Base-by-base conservation (phyloP, 2,113 vertebrate genomes). In the Chrysochloris asiatica region DNA sequence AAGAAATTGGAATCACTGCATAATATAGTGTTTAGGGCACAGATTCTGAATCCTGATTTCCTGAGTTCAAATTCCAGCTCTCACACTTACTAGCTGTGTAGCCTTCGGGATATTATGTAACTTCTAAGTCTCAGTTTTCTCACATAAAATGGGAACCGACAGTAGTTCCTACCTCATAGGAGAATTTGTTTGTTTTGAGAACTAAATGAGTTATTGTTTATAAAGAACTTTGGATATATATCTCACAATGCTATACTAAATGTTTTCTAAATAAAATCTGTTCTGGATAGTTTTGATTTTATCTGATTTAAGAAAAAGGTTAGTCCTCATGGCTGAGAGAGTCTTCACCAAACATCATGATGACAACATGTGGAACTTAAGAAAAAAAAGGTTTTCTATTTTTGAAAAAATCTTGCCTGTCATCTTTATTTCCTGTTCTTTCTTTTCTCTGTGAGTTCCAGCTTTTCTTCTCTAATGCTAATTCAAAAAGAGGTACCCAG, bases 241-340 rank as follows among this genome's bases (percentile, higher is more conserved):
- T 71, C 33, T 47, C 24, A 80, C 5, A 83, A n/a, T 6, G 41
- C 45, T 61, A 59, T 33, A 21, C 22, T 19, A 24, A 92, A 73
- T 72, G 36, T 83, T 48, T 95, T 50, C 48, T 87, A 89, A 93
- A 83, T 90, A 85, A 89, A 76, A 65, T 76, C 28, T 59, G 8
- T 79, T 59, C 41, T 83, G 63, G 21, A 90, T 47, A 88, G 65
- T 65, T 89, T 48, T 85, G 48, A 47, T 88, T 69, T 89, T 54
- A 82, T 63, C 80, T 81, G 76, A 94, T 63, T 84, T 81, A 95
- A 77, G 36, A 88, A 73, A 87, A 77, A 77, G 21, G 77, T 63
- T 87, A 47, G 71, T 21, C 59, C 43, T 41, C 36, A 56, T 80
- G 33, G 86, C 11, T 13, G 2, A 22, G 41, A 89, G 72, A 13